phyloP scores from a whole-genome alignment of 2,113 vertebrate species.

The Artemisiospiza belli region DNA sequence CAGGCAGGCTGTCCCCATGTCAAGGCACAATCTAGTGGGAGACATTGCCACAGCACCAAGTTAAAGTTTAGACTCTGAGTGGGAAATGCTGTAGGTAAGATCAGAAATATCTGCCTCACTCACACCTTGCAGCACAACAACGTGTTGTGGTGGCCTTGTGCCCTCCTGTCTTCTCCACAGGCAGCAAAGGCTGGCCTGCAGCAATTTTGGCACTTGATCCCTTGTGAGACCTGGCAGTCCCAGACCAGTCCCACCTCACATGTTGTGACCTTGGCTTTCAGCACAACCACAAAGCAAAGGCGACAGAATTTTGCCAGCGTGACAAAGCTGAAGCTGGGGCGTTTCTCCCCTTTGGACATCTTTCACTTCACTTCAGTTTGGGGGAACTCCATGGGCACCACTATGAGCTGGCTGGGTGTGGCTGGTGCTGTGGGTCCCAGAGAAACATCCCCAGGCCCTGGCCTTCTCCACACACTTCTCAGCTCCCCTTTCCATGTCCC shows the following conservation, averaged over 20 bases:
- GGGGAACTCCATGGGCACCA: background rate
- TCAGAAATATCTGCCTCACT: accelerated
- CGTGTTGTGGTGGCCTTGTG: background rate
- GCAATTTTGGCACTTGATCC: background rate
- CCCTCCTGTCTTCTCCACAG: background rate
- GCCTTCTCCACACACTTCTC: background rate
- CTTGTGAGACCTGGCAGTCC: background rate
- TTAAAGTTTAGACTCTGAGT: background rate
- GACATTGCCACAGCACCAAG: background rate
- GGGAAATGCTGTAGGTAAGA: accelerated
- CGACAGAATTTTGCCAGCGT: accelerated
- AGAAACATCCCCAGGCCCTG: background rate
- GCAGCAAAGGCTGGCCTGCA: accelerated
- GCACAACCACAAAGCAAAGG: background rate
- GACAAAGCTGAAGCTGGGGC: background rate
- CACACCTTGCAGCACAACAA: background rate
- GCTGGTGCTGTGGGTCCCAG: background rate
- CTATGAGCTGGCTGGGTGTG: background rate
- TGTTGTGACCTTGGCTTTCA: background rate
- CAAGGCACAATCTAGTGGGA: background rate
- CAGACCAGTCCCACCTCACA: background rate
- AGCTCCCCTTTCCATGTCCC: background rate
- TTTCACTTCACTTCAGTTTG: background rate
- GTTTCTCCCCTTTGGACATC: background rate
- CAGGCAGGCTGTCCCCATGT: background rate